These are phyloP conservation scores for Polietes domitor DNA, from an alignment of 2,888 invertebrate genomes.

Conservation along the genomic window DNA sequence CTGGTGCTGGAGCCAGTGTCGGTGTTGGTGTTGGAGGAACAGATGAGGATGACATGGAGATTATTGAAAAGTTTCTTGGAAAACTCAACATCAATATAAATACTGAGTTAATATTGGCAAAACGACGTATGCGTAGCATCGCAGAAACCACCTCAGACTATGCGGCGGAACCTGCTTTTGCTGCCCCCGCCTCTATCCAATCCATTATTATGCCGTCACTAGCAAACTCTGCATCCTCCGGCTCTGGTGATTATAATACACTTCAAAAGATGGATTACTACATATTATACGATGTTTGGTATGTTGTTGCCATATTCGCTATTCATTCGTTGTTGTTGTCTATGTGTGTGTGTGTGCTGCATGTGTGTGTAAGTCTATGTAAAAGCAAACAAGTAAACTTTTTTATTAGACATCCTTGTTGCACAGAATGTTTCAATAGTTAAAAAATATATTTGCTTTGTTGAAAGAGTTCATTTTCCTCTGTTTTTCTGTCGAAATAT, in stretches of 20 bases:
- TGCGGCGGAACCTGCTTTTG: neutral
- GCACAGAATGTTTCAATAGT: conserved; percentile 58
- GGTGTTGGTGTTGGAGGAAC: conserved; percentile 40
- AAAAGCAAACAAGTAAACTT: conserved; percentile 37
- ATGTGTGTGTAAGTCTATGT: neutral
- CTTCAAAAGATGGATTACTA: conserved; percentile 75
- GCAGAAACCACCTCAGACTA: conserved; percentile 5
- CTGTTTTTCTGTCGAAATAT: neutral
- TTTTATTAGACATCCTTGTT: conserved; percentile 53
- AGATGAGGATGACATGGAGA: conserved; percentile 69
- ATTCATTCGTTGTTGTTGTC: conserved; percentile 1
- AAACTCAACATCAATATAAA: conserved; percentile 80
- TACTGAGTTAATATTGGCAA: conserved; percentile 80
- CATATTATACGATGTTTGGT: conserved; percentile 78
- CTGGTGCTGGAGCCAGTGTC: neutral
- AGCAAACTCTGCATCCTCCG: conserved; percentile 42
- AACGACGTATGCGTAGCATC: conserved; percentile 70
- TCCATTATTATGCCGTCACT: conserved; percentile 33
- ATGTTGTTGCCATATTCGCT: conserved; percentile 65
- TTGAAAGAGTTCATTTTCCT: neutral
- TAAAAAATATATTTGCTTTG: conserved; percentile 46
- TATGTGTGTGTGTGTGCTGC: neutral
- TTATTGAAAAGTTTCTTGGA: conserved; percentile 79
- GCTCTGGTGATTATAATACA: conserved; percentile 67
- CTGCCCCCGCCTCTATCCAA: conserved; percentile 41